Percentiles rank a stretch among this genome's conserved stretches.
Evolutionary conservation across 2,888 invertebrate genomes (phyloP).

Genomic region (Monoplex corrugatus): DNA sequence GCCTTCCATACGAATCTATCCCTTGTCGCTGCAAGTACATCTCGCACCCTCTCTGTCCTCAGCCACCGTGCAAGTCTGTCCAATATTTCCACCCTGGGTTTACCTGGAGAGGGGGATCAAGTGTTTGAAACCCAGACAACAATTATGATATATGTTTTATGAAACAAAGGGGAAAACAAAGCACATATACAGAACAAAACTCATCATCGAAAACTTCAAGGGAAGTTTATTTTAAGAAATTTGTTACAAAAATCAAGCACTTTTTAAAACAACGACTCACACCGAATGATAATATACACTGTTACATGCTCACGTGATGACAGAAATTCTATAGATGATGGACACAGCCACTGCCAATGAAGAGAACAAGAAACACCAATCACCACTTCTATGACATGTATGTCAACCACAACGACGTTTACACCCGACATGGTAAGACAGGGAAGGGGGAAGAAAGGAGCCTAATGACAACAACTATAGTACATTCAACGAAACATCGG

Average conservation of each 20-base stretch:
- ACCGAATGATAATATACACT: slow-evolving; percentile 41
- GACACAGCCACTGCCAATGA: not conserved
- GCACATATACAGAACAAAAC: too few relatives aligned
- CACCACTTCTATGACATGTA: slow-evolving; percentile 19
- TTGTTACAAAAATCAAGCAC: slow-evolving; percentile 45
- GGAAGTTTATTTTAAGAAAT: slow-evolving; percentile 47
- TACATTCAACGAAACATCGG: slow-evolving; percentile 2
- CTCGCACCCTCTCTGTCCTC: too few relatives aligned
- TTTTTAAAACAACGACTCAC: slow-evolving; percentile 45
- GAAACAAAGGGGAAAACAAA: too few relatives aligned
- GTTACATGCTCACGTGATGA: slow-evolving; percentile 8
- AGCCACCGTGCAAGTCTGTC: too few relatives aligned
- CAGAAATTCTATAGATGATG: not conserved
- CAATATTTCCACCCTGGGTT: too few relatives aligned
- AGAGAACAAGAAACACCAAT: slow-evolving; percentile 15
- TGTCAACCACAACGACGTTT: slow-evolving; percentile 32
- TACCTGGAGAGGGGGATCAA: too few relatives aligned
- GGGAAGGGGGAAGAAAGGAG: not conserved
- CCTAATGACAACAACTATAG: not conserved
- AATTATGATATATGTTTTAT: too few relatives aligned
- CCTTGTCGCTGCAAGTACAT: too few relatives aligned
- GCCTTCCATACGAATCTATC: too few relatives aligned
- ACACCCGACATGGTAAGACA: slow-evolving; percentile 18
- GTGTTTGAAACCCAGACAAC: too few relatives aligned
- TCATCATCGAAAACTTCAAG: slow-evolving; percentile 31